phyloP scores from a whole-genome alignment of 2,888 invertebrate species.

The Yponomeuta evonymella region DNA sequence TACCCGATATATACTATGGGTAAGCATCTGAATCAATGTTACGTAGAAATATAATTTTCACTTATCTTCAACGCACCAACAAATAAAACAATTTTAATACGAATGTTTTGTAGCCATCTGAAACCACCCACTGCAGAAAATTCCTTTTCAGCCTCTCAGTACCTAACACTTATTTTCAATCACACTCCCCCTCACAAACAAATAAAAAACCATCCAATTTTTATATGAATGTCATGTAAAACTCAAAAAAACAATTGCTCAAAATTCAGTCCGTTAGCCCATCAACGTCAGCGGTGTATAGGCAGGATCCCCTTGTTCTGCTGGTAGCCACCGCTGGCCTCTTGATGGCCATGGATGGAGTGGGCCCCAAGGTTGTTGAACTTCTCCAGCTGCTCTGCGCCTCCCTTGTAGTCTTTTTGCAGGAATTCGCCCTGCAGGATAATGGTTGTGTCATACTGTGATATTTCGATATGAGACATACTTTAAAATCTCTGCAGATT shows the following conservation, averaged over 20 bases:
- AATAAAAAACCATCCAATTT: slow-evolving; percentile 4
- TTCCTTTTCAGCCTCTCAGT: too few relatives aligned
- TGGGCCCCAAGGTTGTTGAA: slow-evolving; percentile 79
- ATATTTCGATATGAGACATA: neutral
- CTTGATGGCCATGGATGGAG: slow-evolving; percentile 78
- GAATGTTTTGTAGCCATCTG: too few relatives aligned
- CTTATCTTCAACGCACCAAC: too few relatives aligned
- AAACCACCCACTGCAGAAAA: too few relatives aligned
- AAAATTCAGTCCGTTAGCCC: slow-evolving; percentile 4
- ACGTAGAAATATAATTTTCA: too few relatives aligned
- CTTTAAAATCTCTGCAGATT: too few relatives aligned
- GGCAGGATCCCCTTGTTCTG: slow-evolving; percentile 76
- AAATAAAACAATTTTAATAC: too few relatives aligned
- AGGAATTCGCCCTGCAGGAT: slow-evolving; percentile 72
- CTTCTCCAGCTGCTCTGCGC: slow-evolving; percentile 73
- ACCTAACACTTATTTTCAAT: too few relatives aligned
- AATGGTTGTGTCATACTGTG: neutral
- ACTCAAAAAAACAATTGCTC: slow-evolving; percentile 17
- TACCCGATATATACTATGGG: too few relatives aligned
- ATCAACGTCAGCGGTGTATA: slow-evolving; percentile 46
- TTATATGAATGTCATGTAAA: slow-evolving; percentile 17
- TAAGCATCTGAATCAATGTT: too few relatives aligned
- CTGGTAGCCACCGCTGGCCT: slow-evolving; percentile 73
- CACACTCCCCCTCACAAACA: neutral
- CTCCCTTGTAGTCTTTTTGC: slow-evolving; percentile 76